These are phyloP conservation scores for Muschampia plurimacula DNA, from an alignment of 2,888 invertebrate genomes.

Conservation along the genomic window DNA sequence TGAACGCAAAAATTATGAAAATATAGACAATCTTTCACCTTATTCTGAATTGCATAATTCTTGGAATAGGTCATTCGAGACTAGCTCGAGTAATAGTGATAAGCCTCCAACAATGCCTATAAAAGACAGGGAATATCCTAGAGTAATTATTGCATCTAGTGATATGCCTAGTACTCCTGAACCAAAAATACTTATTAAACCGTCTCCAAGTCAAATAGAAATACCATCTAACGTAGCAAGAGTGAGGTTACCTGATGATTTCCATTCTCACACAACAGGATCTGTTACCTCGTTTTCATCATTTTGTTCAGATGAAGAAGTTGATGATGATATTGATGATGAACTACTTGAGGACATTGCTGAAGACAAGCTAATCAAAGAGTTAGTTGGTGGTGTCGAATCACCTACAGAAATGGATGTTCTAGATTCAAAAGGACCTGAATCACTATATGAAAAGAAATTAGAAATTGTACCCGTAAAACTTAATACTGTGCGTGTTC, in stretches of 20 bases:
- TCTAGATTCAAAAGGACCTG: slow-evolving; percentile 78
- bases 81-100: slow-evolving; percentile 46
- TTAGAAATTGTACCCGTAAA: slow-evolving; percentile 79
- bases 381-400: slow-evolving; percentile 77
- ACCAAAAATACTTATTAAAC: slow-evolving; percentile 87
- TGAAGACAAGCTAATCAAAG: slow-evolving; percentile 77
- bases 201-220: slow-evolving; percentile 75
- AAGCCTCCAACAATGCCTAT: slow-evolving; percentile 50
- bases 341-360: slow-evolving; percentile 66
- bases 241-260: slow-evolving; percentile 79
- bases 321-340: slow-evolving; percentile 60
- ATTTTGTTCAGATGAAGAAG: slow-evolving; percentile 71
- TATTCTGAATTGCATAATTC: slow-evolving; percentile 45
- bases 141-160: slow-evolving; percentile 83
- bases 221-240: slow-evolving; percentile 75
- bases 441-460: slow-evolving; percentile 70
- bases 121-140: slow-evolving; percentile 70
- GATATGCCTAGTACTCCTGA: slow-evolving; percentile 76
- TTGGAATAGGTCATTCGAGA: slow-evolving; percentile 61
- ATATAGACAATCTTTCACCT: slow-evolving; percentile 66
- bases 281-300: slow-evolving; percentile 74
- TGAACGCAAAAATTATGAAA: slow-evolving; percentile 72
- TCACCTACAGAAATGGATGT: slow-evolving; percentile 70
- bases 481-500: slow-evolving; percentile 63
- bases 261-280: slow-evolving; percentile 66